Conservation (phyloP, 2,888 invertebrate genomes). For the Pardosa pseudoannulata region DNA sequence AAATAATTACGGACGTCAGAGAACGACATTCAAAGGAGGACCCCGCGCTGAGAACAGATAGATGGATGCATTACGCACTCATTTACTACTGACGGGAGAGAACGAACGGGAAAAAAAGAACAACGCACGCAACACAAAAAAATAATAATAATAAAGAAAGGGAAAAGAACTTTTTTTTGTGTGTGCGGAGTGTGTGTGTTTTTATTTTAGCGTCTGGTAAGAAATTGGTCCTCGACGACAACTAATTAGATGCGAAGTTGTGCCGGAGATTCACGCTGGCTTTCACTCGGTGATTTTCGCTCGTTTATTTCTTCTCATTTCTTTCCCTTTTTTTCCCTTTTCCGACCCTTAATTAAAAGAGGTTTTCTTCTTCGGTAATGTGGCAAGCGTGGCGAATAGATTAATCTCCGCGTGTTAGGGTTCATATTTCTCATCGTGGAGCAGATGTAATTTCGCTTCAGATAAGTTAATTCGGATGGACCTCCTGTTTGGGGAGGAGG, state of each 20-base stretch:
- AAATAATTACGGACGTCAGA: slow-evolving; percentile 17
- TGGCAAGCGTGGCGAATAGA: slow-evolving; percentile 5
- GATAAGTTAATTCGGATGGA: neutral
- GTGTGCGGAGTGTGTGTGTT: neutral
- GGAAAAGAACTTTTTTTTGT: neutral
- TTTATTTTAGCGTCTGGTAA: slow-evolving; percentile 8
- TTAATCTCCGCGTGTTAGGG: neutral
- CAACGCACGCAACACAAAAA: neutral
- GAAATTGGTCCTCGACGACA: slow-evolving; percentile 19
- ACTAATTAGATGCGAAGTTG: slow-evolving; percentile 10
- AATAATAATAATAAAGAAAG: neutral
- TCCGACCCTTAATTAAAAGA: neutral
- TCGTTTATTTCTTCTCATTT: neutral
- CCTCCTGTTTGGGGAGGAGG: no score
- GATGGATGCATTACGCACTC: slow-evolving; percentile 9
- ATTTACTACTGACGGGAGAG: neutral
- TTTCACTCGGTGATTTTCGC: neutral
- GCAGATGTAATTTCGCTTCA: neutral
- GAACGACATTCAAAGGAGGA: slow-evolving; percentile 10
- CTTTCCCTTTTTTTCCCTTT: neutral
- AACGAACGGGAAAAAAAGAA: neutral
- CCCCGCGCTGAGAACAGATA: slow-evolving; percentile 11
- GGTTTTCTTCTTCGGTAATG: neutral
- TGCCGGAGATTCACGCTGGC: slow-evolving; percentile 7
- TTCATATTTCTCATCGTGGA: neutral